Evolutionary conservation across 2,113 vertebrate species (phyloP).

Genomic region (Hippocampus barbouri): DNA sequence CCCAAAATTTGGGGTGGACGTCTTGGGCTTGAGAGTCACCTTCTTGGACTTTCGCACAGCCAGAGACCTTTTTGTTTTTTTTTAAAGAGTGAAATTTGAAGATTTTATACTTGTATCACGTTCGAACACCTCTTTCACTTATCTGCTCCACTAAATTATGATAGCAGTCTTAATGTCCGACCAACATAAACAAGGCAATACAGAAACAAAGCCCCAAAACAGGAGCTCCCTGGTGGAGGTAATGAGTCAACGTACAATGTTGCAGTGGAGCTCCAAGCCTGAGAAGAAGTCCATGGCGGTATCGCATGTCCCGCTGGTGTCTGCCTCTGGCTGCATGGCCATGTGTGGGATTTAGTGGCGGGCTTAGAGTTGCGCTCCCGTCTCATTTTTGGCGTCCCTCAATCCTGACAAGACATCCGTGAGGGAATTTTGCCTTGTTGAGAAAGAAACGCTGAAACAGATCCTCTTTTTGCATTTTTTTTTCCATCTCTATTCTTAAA

Average conservation of each 20-base stretch:
- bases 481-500: slow-evolving; percentile 57
- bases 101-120: too few relatives aligned
- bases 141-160: too few relatives aligned
- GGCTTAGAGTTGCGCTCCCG: slow-evolving; percentile 58
- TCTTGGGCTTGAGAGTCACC: too few relatives aligned
- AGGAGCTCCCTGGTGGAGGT: not conserved
- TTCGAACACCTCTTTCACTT: too few relatives aligned
- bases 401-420: slow-evolving; percentile 51
- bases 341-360: slow-evolving; percentile 54
- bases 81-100: too few relatives aligned
- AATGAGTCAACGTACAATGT: slow-evolving; percentile 10
- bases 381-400: slow-evolving; percentile 14
- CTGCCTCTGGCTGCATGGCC: slow-evolving; percentile 42
- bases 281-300: slow-evolving; percentile 51
- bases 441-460: slow-evolving; percentile 63
- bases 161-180: too few relatives aligned
- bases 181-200: not conserved
- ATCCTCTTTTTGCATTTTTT: slow-evolving; percentile 39
- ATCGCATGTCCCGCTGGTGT: slow-evolving; percentile 66
- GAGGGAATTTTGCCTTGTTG: slow-evolving; percentile 64
- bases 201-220: not conserved
- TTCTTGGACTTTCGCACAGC: too few relatives aligned
- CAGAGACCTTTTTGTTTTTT: too few relatives aligned
- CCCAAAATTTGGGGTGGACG: too few relatives aligned
- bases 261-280: slow-evolving; percentile 44